Conservation (phyloP, 2,113 vertebrate genomes). For the Salvelinus fontinalis region DNA sequence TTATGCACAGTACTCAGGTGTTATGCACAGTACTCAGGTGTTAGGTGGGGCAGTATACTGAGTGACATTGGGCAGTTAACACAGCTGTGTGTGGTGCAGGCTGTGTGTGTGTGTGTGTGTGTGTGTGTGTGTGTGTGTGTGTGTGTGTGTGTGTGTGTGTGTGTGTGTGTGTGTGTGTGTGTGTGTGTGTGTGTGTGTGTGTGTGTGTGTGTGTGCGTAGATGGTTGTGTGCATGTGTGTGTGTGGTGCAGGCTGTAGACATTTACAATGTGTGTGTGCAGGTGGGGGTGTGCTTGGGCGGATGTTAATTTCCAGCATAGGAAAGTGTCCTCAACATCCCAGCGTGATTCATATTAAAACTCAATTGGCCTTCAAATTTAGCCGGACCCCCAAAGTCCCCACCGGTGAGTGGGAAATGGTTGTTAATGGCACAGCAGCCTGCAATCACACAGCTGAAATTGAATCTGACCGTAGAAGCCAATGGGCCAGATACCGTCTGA, state of each 20-base stretch:
- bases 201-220: not conserved
- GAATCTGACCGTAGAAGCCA: slow-evolving; percentile 74
- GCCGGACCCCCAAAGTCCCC: slow-evolving; percentile 69
- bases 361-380: slow-evolving; percentile 80
- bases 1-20: too few relatives aligned
- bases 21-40: too few relatives aligned
- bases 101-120: not conserved
- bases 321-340: slow-evolving; percentile 70
- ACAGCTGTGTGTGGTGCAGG: not conserved
- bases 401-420: slow-evolving; percentile 56
- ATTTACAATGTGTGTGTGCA: slow-evolving; percentile 22
- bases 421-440: slow-evolving; percentile 62
- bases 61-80: too few relatives aligned
- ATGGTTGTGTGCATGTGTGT: not conserved
- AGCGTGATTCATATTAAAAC: slow-evolving; percentile 79
- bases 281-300: slow-evolving; percentile 45
- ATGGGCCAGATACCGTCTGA: slow-evolving; percentile 68
- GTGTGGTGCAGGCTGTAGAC: slow-evolving; percentile 28
- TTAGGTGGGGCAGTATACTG: too few relatives aligned
- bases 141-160: slow-evolving; percentile 3
- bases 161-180: not conserved
- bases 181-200: not conserved
- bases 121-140: slow-evolving; percentile 9
- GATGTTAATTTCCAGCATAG: slow-evolving; percentile 70
- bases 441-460: slow-evolving; percentile 70